phyloP scores from a whole-genome alignment of 2,888 invertebrate genomes.

The Clistopyga incitator region DNA sequence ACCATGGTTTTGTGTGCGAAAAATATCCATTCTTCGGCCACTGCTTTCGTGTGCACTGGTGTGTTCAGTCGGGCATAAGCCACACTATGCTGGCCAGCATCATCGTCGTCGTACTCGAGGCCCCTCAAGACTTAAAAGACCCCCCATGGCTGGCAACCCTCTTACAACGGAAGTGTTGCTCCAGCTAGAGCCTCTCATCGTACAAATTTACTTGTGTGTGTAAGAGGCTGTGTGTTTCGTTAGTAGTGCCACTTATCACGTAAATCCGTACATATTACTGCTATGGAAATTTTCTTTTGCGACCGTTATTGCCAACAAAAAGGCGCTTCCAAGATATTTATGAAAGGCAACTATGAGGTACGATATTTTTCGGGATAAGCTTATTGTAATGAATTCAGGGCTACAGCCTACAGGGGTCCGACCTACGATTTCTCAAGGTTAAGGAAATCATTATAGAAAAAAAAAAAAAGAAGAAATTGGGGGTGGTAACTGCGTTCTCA shows the following conservation, averaged over 20 bases:
- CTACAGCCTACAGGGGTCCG: no score
- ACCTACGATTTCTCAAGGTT: slow-evolving; percentile 15
- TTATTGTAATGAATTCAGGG: background rate
- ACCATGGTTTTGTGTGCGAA: slow-evolving; percentile 33
- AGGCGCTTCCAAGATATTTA: background rate
- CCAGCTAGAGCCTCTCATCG: slow-evolving; percentile 47
- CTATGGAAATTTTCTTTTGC: background rate
- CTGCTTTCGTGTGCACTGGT: slow-evolving; percentile 54
- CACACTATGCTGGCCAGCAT: slow-evolving; percentile 22
- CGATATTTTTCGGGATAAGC: background rate
- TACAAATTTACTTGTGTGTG: slow-evolving; percentile 23
- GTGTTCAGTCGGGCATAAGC: slow-evolving; percentile 36
- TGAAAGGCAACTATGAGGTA: background rate
- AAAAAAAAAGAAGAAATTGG: background rate
- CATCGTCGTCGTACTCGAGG: slow-evolving; percentile 51
- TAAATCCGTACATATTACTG: slow-evolving; percentile 9
- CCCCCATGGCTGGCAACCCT: slow-evolving; percentile 49
- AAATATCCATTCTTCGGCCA: slow-evolving; percentile 60
- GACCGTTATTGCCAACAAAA: background rate
- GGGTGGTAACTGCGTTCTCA: background rate
- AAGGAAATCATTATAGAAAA: slow-evolving; percentile 39
- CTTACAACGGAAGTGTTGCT: slow-evolving; percentile 64
- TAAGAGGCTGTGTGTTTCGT: slow-evolving; percentile 49
- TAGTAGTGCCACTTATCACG: slow-evolving; percentile 22
- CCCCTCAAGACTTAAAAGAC: slow-evolving; percentile 63